phyloP scores from a whole-genome alignment of 2,797 vertebrate genomes.

The Luscinia megarhynchos region DNA sequence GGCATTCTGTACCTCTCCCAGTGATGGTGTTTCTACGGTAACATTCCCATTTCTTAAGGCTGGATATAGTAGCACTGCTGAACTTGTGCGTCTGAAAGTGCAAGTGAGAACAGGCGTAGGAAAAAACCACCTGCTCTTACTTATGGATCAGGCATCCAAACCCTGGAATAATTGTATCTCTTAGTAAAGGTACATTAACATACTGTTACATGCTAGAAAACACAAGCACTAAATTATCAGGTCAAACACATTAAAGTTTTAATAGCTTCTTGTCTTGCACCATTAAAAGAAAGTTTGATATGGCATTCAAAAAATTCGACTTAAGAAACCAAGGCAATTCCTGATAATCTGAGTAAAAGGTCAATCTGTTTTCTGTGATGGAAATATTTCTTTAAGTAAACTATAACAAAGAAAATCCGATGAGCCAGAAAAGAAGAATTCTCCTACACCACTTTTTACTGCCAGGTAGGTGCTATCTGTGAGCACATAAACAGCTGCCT shows the following conservation, averaged over 20 bases:
- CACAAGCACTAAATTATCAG: neutral
- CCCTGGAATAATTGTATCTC: neutral
- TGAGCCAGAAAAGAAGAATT: neutral
- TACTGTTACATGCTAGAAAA: neutral
- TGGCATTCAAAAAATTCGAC: neutral
- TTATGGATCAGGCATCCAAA: slow-evolving; percentile 3
- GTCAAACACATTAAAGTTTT: neutral
- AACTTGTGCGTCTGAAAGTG: neutral
- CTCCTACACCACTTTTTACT: neutral
- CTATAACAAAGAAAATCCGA: neutral
- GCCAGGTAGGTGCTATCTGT: neutral
- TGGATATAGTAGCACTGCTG: slow-evolving; percentile 30
- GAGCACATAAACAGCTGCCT: neutral
- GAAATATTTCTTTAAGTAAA: neutral
- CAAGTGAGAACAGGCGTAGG: slow-evolving; percentile 53
- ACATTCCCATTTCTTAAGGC: slow-evolving; percentile 45
- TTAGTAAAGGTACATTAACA: neutral
- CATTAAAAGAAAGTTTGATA: neutral
- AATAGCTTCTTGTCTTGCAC: neutral
- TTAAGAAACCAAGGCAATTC: neutral
- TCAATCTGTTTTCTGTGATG: neutral
- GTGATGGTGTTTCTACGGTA: slow-evolving; percentile 52
- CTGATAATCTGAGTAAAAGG: neutral
- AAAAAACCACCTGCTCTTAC: slow-evolving; percentile 32
- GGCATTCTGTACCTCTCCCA: neutral